Conservation (phyloP, 2,797 vertebrate genomes). For the Oreochromis mossambicus region DNA sequence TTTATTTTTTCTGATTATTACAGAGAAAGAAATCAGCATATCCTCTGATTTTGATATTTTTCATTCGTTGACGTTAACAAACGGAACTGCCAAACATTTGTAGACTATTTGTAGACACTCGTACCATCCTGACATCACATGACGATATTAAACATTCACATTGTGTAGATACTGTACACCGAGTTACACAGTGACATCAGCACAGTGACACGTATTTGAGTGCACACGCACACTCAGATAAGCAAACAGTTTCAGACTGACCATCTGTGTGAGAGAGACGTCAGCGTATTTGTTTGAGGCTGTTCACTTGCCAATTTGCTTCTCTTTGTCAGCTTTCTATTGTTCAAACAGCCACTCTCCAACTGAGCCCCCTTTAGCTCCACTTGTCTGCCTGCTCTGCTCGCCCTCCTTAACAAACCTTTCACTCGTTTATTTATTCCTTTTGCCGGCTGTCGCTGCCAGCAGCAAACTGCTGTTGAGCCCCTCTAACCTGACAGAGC, state of each 20-base stretch:
- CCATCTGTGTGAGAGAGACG: not conserved
- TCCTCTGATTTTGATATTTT: not conserved
- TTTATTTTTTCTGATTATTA: not conserved
- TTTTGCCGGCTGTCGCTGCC: not conserved
- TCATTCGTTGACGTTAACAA: accelerated
- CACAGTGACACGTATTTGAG: not conserved
- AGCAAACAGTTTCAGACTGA: not conserved
- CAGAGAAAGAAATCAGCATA: accelerated
- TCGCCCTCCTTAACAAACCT: constrained; percentile 34
- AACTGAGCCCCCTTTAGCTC: constrained; percentile 57
- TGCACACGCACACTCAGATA: not conserved
- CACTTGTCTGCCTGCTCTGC: constrained; percentile 23
- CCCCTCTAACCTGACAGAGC: constrained; percentile 1
- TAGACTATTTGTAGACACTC: accelerated
- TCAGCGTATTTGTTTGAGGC: constrained; percentile 30
- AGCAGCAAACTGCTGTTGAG: not conserved
- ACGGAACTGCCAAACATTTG: not conserved
- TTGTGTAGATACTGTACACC: not conserved
- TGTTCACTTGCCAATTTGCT: constrained; percentile 41
- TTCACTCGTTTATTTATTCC: constrained; percentile 48
- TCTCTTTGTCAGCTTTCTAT: constrained; percentile 41
- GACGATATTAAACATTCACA: not conserved
- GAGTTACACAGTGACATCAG: not conserved
- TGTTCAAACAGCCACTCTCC: constrained; percentile 38
- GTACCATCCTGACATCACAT: not conserved